These are phyloP conservation scores for Lissonota sp. DNA, from an alignment of 2,888 invertebrate genomes.

Conservation along the genomic window DNA sequence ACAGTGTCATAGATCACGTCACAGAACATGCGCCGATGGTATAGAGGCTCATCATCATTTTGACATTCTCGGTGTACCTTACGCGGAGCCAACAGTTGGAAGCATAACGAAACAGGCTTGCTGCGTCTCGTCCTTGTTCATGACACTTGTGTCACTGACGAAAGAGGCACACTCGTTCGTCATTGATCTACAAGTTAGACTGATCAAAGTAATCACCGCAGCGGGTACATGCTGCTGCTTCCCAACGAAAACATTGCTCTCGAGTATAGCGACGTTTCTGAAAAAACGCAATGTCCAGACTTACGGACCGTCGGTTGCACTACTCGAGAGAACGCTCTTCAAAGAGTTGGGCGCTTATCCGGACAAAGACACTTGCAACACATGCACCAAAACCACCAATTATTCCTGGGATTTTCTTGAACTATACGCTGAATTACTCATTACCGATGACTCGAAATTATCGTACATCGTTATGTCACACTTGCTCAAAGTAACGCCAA, in stretches of 20 bases:
- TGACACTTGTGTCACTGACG: constrained; percentile 84
- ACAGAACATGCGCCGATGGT: constrained; percentile 85
- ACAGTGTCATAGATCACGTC: constrained; percentile 85
- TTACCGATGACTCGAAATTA: constrained; percentile 85
- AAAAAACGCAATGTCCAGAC: constrained; percentile 72
- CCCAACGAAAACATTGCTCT: constrained; percentile 85
- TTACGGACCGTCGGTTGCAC: constrained; percentile 83
- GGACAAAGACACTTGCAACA: constrained; percentile 80
- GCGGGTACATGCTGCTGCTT: constrained; percentile 88
- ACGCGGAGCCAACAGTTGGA: constrained; percentile 81
- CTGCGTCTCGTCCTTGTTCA: constrained; percentile 86
- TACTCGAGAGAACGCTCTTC: constrained; percentile 87
- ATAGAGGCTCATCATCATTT: constrained; percentile 86
- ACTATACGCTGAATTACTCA: constrained; percentile 86
- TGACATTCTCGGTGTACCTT: constrained; percentile 85
- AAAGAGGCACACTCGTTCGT: constrained; percentile 84
- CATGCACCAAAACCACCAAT: constrained; percentile 74
- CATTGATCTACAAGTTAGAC: constrained; percentile 83
- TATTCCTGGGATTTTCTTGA: constrained; percentile 86
- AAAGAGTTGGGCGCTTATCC: constrained; percentile 86
- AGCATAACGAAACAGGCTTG: constrained; percentile 83
- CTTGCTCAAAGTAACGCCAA: constrained; percentile 86
- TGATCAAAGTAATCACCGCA: constrained; percentile 86
- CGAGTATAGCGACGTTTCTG: constrained; percentile 85
- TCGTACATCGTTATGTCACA: constrained; percentile 86